Evolutionary conservation across 2,888 invertebrate species (phyloP), one percentile per base, ranked within the genome.

Genomic region (Chrysolina americana): DNA sequence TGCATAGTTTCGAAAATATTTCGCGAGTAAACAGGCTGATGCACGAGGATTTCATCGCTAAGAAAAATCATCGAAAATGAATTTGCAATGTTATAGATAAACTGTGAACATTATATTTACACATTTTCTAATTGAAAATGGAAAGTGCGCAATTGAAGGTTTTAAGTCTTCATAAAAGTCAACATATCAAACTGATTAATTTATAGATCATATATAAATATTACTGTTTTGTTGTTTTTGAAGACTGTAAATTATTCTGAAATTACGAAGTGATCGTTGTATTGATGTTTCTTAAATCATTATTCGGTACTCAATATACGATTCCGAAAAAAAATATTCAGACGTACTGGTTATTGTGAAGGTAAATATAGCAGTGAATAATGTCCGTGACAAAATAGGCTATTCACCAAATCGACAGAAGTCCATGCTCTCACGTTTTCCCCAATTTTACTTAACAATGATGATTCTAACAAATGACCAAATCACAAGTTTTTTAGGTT

Each of bases 11-110:
- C 36, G 28, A 8, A 15, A 56, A 21, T 6, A 21, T 21, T 23
- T 11, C 4, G 59, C 59, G 9, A 36, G 36, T 59, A 59, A 59
- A 59, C 59, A 59, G 17, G 59, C 28, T 28, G 59, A 59, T 15
- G 1, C 28, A 59, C n/a, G 36, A 59, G 59, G 23, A n/a, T 59
- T 59, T 59, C 59, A 59, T 59, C n/a, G 59, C 13, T 36, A 0
- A 36, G 28, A 59, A 59, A 59, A n/a, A 59, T 59, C 59, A 59
- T 59, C 36, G 36, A n/a, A 59, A n/a, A 59, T 15, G 59, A 59
- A 59, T 59, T 59, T 59, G 59, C 59, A 59, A 36, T 23, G 9
- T 59, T 36, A 6, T 8, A 59, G 6, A 36, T 59, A 59, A 59
- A 59, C 59, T 59, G 59, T 59, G 59, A 59, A n/a, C 15, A 28